Percentiles rank a stretch among this genome's conserved stretches.
phyloP scores from a whole-genome alignment of 2,888 invertebrate species.

The Subacronicta megacephala region DNA sequence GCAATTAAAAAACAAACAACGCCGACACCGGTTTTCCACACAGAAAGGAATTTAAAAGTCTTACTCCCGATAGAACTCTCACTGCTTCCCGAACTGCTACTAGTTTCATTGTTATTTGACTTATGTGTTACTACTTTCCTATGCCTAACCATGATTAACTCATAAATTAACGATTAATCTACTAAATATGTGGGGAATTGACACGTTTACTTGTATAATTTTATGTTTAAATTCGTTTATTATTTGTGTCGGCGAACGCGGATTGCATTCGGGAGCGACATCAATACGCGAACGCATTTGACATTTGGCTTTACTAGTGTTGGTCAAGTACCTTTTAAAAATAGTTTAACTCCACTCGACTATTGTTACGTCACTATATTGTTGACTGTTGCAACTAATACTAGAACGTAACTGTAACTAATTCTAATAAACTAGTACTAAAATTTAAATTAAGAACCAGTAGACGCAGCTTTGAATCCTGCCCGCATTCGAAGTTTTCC shows the following conservation, averaged over 20 bases:
- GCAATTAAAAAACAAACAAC: conserved; percentile 92
- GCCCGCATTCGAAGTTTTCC: too few relatives aligned
- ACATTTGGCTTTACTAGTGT: conserved; percentile 45
- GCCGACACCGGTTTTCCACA: conserved; percentile 91
- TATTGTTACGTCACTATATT: neutral
- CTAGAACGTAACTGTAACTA: too few relatives aligned
- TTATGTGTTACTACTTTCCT: conserved; percentile 72
- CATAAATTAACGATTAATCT: conserved; percentile 37
- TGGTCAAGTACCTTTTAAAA: conserved; percentile 2
- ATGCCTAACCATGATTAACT: conserved; percentile 73
- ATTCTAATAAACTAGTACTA: too few relatives aligned
- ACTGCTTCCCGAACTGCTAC: conserved; percentile 73
- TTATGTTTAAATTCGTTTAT: conserved; percentile 41
- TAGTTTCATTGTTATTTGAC: conserved; percentile 70
- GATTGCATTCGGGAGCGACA: conserved; percentile 12
- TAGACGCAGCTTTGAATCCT: too few relatives aligned
- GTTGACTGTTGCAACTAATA: too few relatives aligned
- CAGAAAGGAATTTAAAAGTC: conserved; percentile 68
- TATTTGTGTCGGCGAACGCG: conserved; percentile 43
- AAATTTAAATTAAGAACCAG: too few relatives aligned
- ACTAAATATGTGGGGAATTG: conserved; percentile 59
- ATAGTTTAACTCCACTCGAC: neutral
- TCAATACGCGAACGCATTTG: conserved; percentile 52
- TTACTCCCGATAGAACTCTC: conserved; percentile 61
- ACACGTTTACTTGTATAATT: conserved; percentile 57